Conservation (phyloP, 1,140 invertebrate species). For the Popillia japonica region DNA sequence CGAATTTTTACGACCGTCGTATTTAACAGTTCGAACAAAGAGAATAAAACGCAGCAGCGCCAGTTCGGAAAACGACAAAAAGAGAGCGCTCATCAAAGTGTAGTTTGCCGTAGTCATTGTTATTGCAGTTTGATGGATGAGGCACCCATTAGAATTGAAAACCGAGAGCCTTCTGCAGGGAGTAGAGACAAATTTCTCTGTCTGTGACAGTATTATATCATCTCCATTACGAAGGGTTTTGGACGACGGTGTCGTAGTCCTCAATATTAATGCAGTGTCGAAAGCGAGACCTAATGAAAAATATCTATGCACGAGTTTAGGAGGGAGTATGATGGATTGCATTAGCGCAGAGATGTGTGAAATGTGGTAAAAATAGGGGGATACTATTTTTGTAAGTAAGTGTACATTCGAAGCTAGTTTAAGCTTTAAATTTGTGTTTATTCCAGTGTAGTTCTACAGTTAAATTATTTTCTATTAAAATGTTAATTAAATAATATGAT, state of each 20-base stretch:
- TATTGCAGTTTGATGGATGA: slow-evolving; percentile 10
- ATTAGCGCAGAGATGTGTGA: too few species aligned
- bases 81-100: background rate
- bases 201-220: slow-evolving; percentile 10
- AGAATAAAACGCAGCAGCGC: background rate
- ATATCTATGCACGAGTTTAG: too few species aligned
- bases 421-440: too few species aligned
- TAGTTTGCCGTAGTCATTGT: background rate
- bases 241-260: background rate
- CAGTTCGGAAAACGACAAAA: background rate
- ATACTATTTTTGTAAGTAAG: too few species aligned
- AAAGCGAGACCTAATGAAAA: too few species aligned
- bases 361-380: too few species aligned
- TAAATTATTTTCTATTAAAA: too few species aligned
- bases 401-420: too few species aligned
- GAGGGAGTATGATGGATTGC: too few species aligned
- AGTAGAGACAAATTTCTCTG: background rate
- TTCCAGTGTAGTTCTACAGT: too few species aligned
- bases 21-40: background rate
- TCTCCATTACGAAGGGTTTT: background rate
- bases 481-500: too few species aligned
- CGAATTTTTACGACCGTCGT: too few species aligned
- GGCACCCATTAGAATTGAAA: slow-evolving; percentile 5
- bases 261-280: background rate
- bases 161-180: background rate